phyloP scores from a whole-genome alignment of 2,113 vertebrate genomes.

The Onychostruthus taczanowskii region DNA sequence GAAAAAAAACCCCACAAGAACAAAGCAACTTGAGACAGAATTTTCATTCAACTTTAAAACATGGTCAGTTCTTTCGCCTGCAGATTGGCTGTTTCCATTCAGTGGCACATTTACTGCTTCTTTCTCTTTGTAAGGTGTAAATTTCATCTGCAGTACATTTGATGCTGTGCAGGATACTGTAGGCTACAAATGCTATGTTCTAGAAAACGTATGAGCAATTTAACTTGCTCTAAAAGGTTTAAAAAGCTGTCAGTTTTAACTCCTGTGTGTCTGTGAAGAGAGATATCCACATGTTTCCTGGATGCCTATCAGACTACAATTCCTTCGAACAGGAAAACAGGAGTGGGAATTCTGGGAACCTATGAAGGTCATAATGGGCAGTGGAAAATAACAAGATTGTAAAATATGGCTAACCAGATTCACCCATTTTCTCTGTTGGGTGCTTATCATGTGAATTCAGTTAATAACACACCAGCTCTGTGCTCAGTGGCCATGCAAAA shows the following conservation, averaged over 20 bases:
- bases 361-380: background rate
- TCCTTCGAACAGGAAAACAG: background rate
- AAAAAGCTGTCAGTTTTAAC: background rate
- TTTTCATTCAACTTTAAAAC: background rate
- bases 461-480: background rate
- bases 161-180: background rate
- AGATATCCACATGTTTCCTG: background rate
- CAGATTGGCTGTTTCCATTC: background rate
- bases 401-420: background rate
- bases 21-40: no score
- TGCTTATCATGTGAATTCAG: background rate
- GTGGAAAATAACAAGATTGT: background rate
- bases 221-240: background rate
- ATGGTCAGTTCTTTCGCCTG: background rate
- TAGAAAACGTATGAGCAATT: background rate
- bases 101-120: background rate
- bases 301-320: background rate
- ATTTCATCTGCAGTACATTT: background rate
- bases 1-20: background rate
- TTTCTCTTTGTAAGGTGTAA: background rate
- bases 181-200: background rate
- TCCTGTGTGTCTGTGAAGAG: background rate
- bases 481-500: background rate
- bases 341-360: background rate
- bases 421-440: background rate